Base-by-base conservation (phyloP, 2,888 invertebrate genomes). In the Microplitis manilae region DNA sequence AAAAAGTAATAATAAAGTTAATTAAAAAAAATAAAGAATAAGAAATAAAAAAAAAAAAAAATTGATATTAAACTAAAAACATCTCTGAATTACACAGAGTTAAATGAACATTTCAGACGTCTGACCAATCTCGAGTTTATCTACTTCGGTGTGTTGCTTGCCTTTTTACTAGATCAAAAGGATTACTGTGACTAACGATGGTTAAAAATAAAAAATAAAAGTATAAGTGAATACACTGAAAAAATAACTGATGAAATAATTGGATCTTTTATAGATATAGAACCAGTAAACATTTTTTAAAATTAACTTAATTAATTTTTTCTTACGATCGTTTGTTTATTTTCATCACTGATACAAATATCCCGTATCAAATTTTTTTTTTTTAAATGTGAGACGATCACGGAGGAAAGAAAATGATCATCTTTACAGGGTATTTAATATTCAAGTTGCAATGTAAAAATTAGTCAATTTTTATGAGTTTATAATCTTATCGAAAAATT, bases 121-220 rank as follows among this genome's bases (percentile, higher is more conserved):
- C 13, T 59, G 71, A 39, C 71, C 70, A 71, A 76, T 76, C 50
- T 17, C 17, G 59, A 70, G 17, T 70, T 50, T 15, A 41, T 70
- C 50, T 50, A 59, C 70, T 70, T 68, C 50, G 13, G 50, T 50
- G 50, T 50, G 50, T 70, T 38, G 65, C 17, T 71, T 30, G 61
- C 38, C 64, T 71, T 76, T 71, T 71, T 76, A 71, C 59, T 60
- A 71, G 76, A 76, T 76, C 50, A 70, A 70, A 70, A 50, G 59
- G 70, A 59, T 50, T 50, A 50, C 59, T n/a, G n/a, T 64, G 40
- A n/a, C 40, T 39, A 40, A 69, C 67, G 75, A 76, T 67, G 75
- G 40, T 61, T 60, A 59, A 8, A 50, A 50, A 50, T 50, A 50
- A 50, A 50, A 50, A 50, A 8, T 50, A 50, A 50, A 30, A 50